These are phyloP conservation scores for Spodoptera frugiperda DNA, from an alignment of 1,140 invertebrate species.

Conservation along the genomic window DNA sequence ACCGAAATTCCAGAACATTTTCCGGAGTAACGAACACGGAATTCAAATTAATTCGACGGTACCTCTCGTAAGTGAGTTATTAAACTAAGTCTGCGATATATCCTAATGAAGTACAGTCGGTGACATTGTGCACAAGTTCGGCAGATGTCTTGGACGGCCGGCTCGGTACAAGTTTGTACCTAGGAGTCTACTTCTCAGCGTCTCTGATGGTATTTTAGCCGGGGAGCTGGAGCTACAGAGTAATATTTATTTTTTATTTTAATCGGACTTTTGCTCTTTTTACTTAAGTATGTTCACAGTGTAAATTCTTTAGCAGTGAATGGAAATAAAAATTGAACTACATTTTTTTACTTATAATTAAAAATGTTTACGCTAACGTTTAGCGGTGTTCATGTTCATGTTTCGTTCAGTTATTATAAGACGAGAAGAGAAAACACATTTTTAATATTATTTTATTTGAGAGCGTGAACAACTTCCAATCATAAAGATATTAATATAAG, in stretches of 20 bases:
- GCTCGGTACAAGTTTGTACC: conserved; percentile 47
- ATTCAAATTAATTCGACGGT: conserved; percentile 11
- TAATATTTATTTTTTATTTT: neutral
- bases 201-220: neutral
- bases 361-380: no score
- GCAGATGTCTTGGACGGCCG: conserved; percentile 56
- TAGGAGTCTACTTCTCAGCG: conserved; percentile 31
- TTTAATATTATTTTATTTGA: no score
- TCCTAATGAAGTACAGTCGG: conserved; percentile 46
- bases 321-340: no score
- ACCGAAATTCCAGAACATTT: neutral
- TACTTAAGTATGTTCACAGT: no score
- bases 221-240: conserved; percentile 13
- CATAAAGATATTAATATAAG: no score
- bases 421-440: no score
- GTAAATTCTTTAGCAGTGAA: no score
- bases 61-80: conserved; percentile 29
- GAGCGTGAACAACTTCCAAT: no score
- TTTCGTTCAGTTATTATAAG: no score
- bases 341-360: no score
- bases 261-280: neutral
- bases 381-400: no score
- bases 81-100: conserved; percentile 46
- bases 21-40: neutral
- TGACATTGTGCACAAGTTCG: conserved; percentile 52